phyloP scores from a whole-genome alignment of 2,797 vertebrate genomes.

The Rachycentron canadum region DNA sequence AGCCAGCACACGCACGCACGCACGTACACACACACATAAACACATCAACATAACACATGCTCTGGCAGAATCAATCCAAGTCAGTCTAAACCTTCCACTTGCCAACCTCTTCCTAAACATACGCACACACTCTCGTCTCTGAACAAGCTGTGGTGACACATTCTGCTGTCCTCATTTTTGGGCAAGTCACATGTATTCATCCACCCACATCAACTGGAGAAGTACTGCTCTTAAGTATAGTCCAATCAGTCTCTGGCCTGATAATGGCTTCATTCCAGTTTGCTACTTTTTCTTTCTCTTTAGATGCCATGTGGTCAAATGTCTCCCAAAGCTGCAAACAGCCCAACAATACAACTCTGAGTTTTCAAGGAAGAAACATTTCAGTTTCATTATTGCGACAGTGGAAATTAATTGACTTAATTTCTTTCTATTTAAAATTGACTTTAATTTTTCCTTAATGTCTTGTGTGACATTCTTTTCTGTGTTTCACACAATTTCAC shows the following conservation, averaged over 20 bases:
- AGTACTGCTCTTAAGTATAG: conserved; percentile 72
- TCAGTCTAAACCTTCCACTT: conserved; percentile 51
- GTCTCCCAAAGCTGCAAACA: conserved; percentile 57
- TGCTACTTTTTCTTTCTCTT: conserved; percentile 61
- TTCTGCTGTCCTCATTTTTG: conserved; percentile 65
- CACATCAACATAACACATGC: conserved; percentile 59
- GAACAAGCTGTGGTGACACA: conserved; percentile 64
- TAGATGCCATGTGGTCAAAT: conserved; percentile 63
- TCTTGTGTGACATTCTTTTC: conserved; percentile 48
- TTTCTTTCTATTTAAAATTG: conserved; percentile 3
- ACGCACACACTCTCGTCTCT: conserved; percentile 48
- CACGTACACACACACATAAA: conserved; percentile 36
- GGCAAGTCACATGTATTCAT: conserved; percentile 77
- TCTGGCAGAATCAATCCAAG: conserved; percentile 63
- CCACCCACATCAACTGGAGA: conserved; percentile 76
- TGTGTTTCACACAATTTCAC: conserved; percentile 38
- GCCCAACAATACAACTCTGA: conserved; percentile 40
- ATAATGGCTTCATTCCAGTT: conserved; percentile 74
- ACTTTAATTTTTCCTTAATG: conserved; percentile 41
- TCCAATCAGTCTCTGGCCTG: conserved; percentile 75
- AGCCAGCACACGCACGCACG: conserved; percentile 33
- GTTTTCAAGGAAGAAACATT: conserved; percentile 48
- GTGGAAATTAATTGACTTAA: conserved; percentile 49
- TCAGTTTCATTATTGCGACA: conserved; percentile 55
- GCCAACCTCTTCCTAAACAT: conserved; percentile 40